Conservation (phyloP, 2,888 invertebrate genomes). For the Clitarchus hookeri region DNA sequence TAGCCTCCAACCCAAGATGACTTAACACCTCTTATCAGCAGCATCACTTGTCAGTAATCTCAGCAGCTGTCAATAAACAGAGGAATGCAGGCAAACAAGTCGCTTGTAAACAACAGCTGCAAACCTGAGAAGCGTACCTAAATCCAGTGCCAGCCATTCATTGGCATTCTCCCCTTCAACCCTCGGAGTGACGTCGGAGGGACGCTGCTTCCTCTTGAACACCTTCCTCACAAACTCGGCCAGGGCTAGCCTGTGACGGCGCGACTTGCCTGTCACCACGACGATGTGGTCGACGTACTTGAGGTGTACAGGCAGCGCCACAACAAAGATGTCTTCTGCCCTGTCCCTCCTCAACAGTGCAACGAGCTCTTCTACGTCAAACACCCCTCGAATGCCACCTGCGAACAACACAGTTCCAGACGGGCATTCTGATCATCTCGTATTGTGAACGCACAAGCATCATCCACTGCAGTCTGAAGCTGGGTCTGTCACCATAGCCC, state of each 20-base stretch:
- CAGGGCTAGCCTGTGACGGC: conserved; percentile 73
- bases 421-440: too few species aligned
- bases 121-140: conserved; percentile 62
- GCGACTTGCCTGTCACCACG: conserved; percentile 74
- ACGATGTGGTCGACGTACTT: conserved; percentile 87
- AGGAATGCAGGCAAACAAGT: too few species aligned
- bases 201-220: conserved; percentile 71
- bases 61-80: too few species aligned
- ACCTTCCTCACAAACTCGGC: conserved; percentile 76
- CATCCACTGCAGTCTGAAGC: too few species aligned
- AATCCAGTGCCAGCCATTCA: conserved; percentile 89
- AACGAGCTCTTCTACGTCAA: conserved; percentile 85
- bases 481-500: too few species aligned
- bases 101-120: too few species aligned
- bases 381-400: conserved; percentile 86
- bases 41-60: not conserved
- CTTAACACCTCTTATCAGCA: not conserved
- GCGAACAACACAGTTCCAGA: conserved; percentile 31
- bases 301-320: conserved; percentile 70
- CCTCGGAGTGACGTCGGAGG: conserved; percentile 69
- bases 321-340: conserved; percentile 79
- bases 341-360: conserved; percentile 76
- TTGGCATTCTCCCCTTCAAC: conserved; percentile 76
- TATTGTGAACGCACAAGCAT: too few species aligned
- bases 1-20: not conserved